These are phyloP conservation scores for Myoxocephalus aenaeus DNA, from an alignment of 2,797 vertebrate genomes.

Conservation along the genomic window DNA sequence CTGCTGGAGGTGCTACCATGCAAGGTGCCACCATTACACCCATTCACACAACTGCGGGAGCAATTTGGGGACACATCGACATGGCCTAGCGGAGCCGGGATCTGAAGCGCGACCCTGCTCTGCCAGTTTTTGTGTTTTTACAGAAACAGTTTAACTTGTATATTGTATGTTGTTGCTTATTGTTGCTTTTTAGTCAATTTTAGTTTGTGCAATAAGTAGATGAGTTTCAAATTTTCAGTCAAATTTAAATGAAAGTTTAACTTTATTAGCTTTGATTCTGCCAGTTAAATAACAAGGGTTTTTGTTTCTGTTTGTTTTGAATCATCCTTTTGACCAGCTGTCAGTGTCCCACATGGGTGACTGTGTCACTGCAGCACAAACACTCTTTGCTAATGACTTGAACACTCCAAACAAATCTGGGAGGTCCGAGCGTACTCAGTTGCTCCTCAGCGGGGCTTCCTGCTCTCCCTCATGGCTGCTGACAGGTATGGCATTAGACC, in stretches of 20 bases:
- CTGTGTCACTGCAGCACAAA: conserved; percentile 59
- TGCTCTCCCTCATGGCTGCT: conserved; percentile 63
- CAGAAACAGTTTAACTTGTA: neutral
- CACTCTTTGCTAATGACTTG: conserved; percentile 62
- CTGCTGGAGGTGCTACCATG: too few relatives aligned
- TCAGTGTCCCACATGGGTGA: conserved; percentile 37
- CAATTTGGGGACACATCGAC: too few relatives aligned
- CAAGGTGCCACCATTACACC: too few relatives aligned
- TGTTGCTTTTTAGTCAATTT: neutral
- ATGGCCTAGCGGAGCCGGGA: too few relatives aligned
- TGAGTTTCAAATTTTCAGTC: neutral
- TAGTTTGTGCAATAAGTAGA: conserved; percentile 2
- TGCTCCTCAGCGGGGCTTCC: conserved; percentile 49
- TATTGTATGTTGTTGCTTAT: neutral
- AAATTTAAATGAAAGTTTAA: neutral
- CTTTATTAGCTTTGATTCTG: neutral
- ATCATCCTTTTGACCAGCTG: conserved; percentile 51
- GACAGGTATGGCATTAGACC: conserved; percentile 71
- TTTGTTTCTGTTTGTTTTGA: conserved; percentile 22
- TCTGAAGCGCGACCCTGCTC: too few relatives aligned
- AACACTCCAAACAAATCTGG: conserved; percentile 67
- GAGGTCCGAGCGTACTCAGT: conserved; percentile 54
- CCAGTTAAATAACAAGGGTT: neutral
- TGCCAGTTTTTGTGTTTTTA: neutral
- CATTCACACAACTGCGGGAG: neutral